Percentiles rank a stretch among this genome's conserved stretches.
These are phyloP conservation scores for Bombus polaris DNA, from an alignment of 1,140 invertebrate species.

Conservation along the genomic window DNA sequence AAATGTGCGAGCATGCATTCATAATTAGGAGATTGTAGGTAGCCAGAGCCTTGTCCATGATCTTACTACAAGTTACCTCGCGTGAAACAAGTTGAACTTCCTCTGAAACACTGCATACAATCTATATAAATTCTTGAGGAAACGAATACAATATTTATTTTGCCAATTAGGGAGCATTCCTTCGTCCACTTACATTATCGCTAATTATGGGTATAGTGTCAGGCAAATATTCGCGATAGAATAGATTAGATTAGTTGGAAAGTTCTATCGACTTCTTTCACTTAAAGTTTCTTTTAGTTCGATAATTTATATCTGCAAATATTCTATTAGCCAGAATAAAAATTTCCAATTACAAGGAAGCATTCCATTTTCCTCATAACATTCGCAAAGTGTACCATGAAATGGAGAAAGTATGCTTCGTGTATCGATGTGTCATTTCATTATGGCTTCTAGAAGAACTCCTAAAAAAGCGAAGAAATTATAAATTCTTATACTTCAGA, in stretches of 20 bases:
- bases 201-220: background rate
- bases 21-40: slow-evolving; percentile 44
- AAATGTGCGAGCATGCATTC: slow-evolving; percentile 14
- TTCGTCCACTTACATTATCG: background rate
- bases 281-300: background rate
- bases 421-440: background rate
- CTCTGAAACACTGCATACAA: slow-evolving; percentile 1
- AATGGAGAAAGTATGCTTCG: background rate
- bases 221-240: background rate
- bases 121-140: slow-evolving; percentile 29
- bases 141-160: background rate
- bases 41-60: slow-evolving; percentile 48
- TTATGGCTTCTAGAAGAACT: too few species aligned
- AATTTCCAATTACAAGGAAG: background rate
- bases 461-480: background rate
- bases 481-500: background rate
- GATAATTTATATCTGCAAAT: background rate
- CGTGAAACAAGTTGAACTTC: slow-evolving; percentile 8
- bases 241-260: background rate
- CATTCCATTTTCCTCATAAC: background rate
- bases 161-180: background rate
- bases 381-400: background rate
- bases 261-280: background rate
- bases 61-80: slow-evolving; percentile 27
- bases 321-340: background rate